Percentiles rank a stretch among this genome's conserved stretches.
Conservation (phyloP, 2,888 invertebrate species). For the Neoaliturus tenellus region DNA sequence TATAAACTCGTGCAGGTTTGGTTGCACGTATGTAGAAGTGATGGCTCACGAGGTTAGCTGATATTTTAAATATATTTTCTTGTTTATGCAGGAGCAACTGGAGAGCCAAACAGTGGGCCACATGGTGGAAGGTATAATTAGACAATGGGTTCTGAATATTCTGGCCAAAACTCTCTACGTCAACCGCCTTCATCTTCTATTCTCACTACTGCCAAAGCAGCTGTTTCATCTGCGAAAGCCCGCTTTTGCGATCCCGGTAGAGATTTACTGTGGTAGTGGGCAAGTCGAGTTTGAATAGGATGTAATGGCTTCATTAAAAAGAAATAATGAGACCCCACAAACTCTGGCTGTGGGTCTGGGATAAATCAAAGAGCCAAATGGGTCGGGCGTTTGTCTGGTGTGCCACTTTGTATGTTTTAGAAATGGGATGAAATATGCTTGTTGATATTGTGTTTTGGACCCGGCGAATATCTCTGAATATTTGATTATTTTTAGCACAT, state of each 20-base stretch:
- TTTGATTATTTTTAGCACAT: too few relatives aligned
- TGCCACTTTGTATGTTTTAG: neutral
- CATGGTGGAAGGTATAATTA: neutral
- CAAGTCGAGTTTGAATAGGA: neutral
- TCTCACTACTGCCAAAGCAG: neutral
- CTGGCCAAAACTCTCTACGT: neutral
- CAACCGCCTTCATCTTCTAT: neutral
- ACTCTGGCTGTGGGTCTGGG: neutral
- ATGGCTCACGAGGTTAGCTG: neutral
- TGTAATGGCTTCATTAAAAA: slow-evolving; percentile 20
- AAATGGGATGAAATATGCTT: neutral
- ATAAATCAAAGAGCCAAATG: slow-evolving; percentile 19
- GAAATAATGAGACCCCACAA: slow-evolving; percentile 27
- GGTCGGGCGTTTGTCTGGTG: neutral
- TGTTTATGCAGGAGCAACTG: neutral
- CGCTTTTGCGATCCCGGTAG: neutral
- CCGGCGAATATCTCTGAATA: too few relatives aligned
- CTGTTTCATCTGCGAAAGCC: neutral
- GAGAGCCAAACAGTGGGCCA: neutral
- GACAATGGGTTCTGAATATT: neutral
- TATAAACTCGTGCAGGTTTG: too few relatives aligned
- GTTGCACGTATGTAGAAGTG: too few relatives aligned
- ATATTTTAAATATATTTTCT: neutral
- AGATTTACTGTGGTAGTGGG: neutral
- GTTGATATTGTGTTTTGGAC: too few relatives aligned